A percentile compares a stretch with the other conserved stretches of the same genome.
Evolutionary conservation across 2,797 vertebrate genomes (phyloP).

Genomic region (Decapterus maruadsi): DNA sequence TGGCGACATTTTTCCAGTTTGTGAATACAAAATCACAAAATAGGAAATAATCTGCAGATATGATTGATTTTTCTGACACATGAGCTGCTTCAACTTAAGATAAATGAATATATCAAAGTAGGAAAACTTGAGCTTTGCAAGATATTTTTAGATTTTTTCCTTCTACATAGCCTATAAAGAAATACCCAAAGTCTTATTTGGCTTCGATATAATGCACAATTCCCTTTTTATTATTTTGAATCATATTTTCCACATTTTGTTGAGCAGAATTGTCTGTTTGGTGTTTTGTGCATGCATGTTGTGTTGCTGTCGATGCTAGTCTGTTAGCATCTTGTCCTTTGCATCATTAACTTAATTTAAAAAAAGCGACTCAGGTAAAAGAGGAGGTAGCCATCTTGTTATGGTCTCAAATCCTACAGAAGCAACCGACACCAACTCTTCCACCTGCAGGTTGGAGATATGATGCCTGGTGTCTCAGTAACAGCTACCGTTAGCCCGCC

Average conservation of each 20-base stretch:
- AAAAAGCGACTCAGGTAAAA: conserved; percentile 21
- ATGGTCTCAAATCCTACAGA: not conserved
- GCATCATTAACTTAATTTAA: conserved; percentile 6
- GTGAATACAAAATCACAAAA: not conserved
- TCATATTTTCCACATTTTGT: not conserved
- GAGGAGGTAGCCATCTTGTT: conserved; percentile 52
- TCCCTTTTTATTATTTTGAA: not conserved
- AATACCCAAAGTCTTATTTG: not conserved
- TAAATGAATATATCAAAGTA: not conserved
- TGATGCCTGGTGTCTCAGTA: conserved; percentile 13
- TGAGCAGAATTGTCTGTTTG: not conserved
- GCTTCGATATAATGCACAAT: not conserved
- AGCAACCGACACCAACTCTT: not conserved
- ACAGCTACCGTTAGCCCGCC: not conserved
- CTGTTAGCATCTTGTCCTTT: conserved; percentile 16
- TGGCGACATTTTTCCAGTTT: not conserved
- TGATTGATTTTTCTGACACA: conserved; percentile 33
- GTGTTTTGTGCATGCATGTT: not conserved
- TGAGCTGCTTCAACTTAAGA: not conserved
- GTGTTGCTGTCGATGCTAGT: not conserved
- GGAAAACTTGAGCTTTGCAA: not conserved
- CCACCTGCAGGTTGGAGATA: conserved; percentile 9
- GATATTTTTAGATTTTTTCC: conserved; percentile 2
- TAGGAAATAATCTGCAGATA: conserved; percentile 15
- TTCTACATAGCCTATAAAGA: not conserved